These are phyloP conservation scores for Stenchaetothrips biformis DNA, from an alignment of 2,888 invertebrate species.

Conservation along the genomic window DNA sequence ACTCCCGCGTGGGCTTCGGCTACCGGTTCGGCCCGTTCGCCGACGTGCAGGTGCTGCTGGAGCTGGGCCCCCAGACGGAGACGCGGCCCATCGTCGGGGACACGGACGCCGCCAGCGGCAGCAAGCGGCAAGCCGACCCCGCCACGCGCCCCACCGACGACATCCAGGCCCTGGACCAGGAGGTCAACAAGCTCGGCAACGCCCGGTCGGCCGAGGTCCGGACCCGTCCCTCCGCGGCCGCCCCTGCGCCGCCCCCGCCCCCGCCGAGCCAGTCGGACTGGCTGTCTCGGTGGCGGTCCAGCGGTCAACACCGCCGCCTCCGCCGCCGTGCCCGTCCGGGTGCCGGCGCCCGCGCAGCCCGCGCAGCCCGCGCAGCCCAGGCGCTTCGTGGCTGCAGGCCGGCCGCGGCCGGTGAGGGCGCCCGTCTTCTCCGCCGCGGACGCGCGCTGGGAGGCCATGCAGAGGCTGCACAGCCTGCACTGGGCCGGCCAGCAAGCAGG, in stretches of 20 bases:
- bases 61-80: slow-evolving; percentile 69
- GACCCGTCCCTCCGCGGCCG: not conserved
- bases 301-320: not conserved
- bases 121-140: not conserved
- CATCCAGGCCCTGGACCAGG: not conserved
- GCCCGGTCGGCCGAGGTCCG: not conserved
- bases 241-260: not conserved
- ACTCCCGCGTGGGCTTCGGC: slow-evolving; percentile 70
- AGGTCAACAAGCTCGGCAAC: not conserved
- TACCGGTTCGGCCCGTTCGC: slow-evolving; percentile 73
- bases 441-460: slow-evolving; percentile 2
- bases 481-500: not conserved
- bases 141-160: not conserved
- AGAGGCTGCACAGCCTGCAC: not conserved
- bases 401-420: not conserved
- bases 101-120: not conserved
- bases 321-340: not conserved
- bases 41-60: slow-evolving; percentile 67
- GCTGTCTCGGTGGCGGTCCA: not conserved
- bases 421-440: not conserved
- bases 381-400: not conserved
- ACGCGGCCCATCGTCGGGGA: slow-evolving; percentile 54
- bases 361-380: not conserved
- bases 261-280: not conserved
- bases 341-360: not conserved